Evolutionary conservation across 2,113 vertebrate genomes (phyloP), one percentile per base, ranked within the genome.

Genomic region (Pteruthius melanotis): DNA sequence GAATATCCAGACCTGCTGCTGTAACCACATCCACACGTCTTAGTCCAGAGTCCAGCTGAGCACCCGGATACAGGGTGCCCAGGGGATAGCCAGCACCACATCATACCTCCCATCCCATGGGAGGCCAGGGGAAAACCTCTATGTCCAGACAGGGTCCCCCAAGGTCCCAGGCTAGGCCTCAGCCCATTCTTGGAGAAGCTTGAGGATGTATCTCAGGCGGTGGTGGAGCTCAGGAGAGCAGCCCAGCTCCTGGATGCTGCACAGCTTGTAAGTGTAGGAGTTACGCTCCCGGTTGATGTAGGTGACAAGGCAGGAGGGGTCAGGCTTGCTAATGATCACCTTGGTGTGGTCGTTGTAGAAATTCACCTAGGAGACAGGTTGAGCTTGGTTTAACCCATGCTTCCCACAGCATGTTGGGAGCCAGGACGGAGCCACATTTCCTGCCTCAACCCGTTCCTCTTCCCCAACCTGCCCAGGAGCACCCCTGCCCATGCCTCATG

Each of bases 271-370:
- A 26, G 99, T 99, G 96, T 97, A 98, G 10, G 99, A 99, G 50
- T 98, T 97, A 37, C 99, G 99, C 28, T 99, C 99, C 18, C 98
- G 98, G 95, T 98, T 99, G 97, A 99, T 99, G 93, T 99, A 99
- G 68, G 99, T 99, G 93, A 99, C 98, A 75, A 99, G 97, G 93
- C 99, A 99, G 53, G 98, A 98, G 35, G 98, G 98, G 11, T 98
- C 98, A 63, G 98, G 98, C 98, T 99, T 99, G 97, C 98, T 99
- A 97, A 99, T 98, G 93, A 99, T 99, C 93, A 99, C 98, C 97
- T 99, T 99, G 42, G 99, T 99, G 96, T 99, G 99, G 97, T 99
- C 99, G 0, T 98, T 99, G 94, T 99, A 99, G 97, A 99, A 99
- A 96, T 99, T 99, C 42, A 99, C 99, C 99, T 99, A 81, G 63